Evolutionary conservation across 2,113 vertebrate genomes (phyloP).

Genomic region (Gambusia holbrooki): DNA sequence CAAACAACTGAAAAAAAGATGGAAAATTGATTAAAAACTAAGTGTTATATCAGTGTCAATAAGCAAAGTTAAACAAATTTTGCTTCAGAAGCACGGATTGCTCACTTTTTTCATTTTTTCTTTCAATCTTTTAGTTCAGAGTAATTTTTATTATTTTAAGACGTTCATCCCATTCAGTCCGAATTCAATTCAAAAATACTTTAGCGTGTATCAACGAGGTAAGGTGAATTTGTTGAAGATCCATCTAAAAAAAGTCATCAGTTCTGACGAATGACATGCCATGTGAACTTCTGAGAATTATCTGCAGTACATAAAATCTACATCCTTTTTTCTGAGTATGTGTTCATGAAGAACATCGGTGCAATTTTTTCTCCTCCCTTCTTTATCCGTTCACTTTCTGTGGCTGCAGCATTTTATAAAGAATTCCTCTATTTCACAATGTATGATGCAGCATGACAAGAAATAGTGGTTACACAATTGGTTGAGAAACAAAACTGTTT

Average conservation of each 20-base stretch:
- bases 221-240: not conserved
- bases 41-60: not conserved
- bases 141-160: too few relatives aligned
- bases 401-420: not conserved
- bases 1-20: slow-evolving; percentile 86
- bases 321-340: not conserved
- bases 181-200: too few relatives aligned
- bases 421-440: not conserved
- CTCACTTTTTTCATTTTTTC: not conserved
- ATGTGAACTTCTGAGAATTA: slow-evolving; percentile 25
- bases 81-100: not conserved
- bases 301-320: not conserved
- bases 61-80: not conserved
- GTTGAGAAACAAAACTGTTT: too few relatives aligned
- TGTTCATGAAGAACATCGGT: not conserved
- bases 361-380: not conserved
- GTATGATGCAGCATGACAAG: too few relatives aligned
- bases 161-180: too few relatives aligned
- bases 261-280: not conserved
- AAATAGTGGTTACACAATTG: not conserved
- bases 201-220: not conserved
- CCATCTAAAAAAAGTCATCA: not conserved
- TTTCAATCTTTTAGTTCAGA: too few relatives aligned
- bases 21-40: not conserved
- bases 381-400: not conserved